Evolutionary conservation across 1,140 invertebrate species (phyloP), one percentile per base, ranked within the genome.

Genomic region (Caenorhabditis remanei): DNA sequence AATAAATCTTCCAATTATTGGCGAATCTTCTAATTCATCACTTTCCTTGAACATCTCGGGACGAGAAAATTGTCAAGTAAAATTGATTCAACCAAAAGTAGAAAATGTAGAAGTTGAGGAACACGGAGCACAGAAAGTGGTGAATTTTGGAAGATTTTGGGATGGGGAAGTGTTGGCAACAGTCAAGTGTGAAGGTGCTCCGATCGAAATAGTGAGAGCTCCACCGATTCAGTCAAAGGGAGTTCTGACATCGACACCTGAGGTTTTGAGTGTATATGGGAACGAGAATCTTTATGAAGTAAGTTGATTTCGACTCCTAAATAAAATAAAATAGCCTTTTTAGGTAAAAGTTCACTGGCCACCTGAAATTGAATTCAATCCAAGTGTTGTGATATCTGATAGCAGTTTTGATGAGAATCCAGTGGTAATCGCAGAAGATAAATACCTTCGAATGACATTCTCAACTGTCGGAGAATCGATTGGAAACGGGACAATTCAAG

Each of bases 401-500:
- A 24, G 46, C 11, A 61, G 56, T 16, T 85, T 63, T 8, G 61
- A 85, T 50, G 40, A 63, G 4, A 67, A 4, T 24, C 85, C 85
- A n/a, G n/a, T 71, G 46, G 9, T n/a, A 40, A 50, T 50, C 21
- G 24, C 46, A 32, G 43, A 43, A 71, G 50, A 71, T 53, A 32
- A 75, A 53, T 48, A 40, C 48, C 85, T 75, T 21, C 24, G 50
- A 48, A 75, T 79, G 71, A 79, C 71, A 79, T 79, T 85, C 21
- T 85, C 65, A 11, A 71, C 32, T 16, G 50, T 55, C 24, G 50
- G 63, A 48, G 41, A 67, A 79, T 67, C 63, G 4, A 40, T 75
- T 53, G 85, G 63, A 56, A 85, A 85, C 43, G 85, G 85, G 55
- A 75, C 46, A 14, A 75, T 85, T 85, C 58, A 63, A 19, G 24